phyloP scores from a whole-genome alignment of 1,140 invertebrate genomes.

The Drosophila obscura region DNA sequence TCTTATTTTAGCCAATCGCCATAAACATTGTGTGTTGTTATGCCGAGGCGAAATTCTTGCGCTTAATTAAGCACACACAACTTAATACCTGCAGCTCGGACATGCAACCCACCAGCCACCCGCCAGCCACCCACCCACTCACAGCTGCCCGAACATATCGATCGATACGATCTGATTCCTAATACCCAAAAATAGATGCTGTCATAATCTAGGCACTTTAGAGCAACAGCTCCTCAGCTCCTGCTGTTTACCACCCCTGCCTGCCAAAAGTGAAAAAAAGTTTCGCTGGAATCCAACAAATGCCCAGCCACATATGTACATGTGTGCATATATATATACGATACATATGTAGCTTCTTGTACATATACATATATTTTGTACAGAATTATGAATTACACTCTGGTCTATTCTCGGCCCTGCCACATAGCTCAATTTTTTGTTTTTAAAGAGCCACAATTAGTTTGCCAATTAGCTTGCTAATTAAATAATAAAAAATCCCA shows the following conservation, averaged over 20 bases:
- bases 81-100: conserved; percentile 64
- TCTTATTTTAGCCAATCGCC: conserved; percentile 48
- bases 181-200: conserved; percentile 69
- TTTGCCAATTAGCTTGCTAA: conserved; percentile 81
- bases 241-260: conserved; percentile 13
- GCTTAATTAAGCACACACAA: conserved; percentile 71
- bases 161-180: conserved; percentile 55
- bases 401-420: conserved; percentile 45
- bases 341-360: background rate
- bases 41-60: conserved; percentile 43
- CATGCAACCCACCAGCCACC: conserved; percentile 24
- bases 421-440: conserved; percentile 31
- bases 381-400: conserved; percentile 24
- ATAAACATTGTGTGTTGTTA: conserved; percentile 32
- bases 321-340: background rate
- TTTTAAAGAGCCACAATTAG: conserved; percentile 52
- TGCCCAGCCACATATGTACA: conserved; percentile 11
- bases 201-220: conserved; percentile 61
- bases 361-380: background rate
- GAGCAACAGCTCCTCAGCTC: conserved; percentile 32
- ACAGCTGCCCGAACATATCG: conserved; percentile 44
- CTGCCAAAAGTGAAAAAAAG: conserved; percentile 1
- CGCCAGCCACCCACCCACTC: conserved; percentile 40
- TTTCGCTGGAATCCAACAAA: conserved; percentile 50
- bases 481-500: conserved; percentile 78